Evolutionary conservation across 1,140 invertebrate genomes (phyloP).

Genomic region (Camponotus vicinus): DNA sequence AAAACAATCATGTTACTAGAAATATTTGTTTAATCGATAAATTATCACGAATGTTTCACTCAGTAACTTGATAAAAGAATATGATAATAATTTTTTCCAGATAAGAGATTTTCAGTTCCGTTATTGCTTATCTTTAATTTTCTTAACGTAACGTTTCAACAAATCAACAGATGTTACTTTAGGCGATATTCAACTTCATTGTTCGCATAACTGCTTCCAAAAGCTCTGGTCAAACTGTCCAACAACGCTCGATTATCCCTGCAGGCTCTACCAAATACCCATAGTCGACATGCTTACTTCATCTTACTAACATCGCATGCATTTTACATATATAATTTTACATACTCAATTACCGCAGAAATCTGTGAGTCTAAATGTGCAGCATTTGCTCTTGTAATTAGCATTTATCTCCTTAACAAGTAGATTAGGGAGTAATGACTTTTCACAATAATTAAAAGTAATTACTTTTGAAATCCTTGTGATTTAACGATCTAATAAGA

Average conservation of each 20-base stretch:
- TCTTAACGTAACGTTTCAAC: neutral
- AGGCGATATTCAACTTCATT: slow-evolving; percentile 28
- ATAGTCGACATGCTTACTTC: slow-evolving; percentile 58
- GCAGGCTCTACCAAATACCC: slow-evolving; percentile 34
- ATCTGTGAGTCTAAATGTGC: slow-evolving; percentile 35
- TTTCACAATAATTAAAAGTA: neutral
- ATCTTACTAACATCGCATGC: slow-evolving; percentile 66
- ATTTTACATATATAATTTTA: slow-evolving; percentile 76
- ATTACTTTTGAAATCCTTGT: neutral
- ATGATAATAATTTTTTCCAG: neutral
- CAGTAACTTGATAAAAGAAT: neutral
- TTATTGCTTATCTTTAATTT: slow-evolving; percentile 14
- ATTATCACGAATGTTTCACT: slow-evolving; percentile 1
- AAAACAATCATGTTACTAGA: neutral
- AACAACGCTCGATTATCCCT: slow-evolving; percentile 54
- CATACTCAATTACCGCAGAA: slow-evolving; percentile 75
- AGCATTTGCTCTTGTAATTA: slow-evolving; percentile 56
- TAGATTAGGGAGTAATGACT: neutral
- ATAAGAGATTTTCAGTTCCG: neutral
- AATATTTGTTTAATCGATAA: neutral
- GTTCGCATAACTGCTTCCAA: slow-evolving; percentile 62
- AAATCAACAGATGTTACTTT: slow-evolving; percentile 46
- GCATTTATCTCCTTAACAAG: slow-evolving; percentile 18
- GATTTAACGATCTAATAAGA: too few species aligned
- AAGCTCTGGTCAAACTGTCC: slow-evolving; percentile 45